phyloP scores from a whole-genome alignment of 2,888 invertebrate genomes.

The Brenthis hecate region DNA sequence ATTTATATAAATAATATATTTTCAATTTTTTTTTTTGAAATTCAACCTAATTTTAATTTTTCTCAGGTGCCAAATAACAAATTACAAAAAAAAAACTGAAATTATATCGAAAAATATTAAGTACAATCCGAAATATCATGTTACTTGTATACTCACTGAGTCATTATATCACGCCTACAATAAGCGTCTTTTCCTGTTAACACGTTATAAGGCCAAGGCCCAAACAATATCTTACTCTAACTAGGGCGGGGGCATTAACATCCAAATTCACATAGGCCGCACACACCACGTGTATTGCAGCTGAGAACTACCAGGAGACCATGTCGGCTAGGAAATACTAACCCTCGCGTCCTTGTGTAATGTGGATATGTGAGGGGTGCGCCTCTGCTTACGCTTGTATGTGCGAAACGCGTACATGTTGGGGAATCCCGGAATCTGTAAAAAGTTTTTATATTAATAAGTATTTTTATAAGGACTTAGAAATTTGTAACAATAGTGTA shows the following conservation, averaged over 20 bases:
- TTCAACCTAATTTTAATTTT: no score
- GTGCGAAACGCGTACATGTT: conserved; percentile 86
- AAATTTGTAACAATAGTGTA: neutral
- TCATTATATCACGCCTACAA: neutral
- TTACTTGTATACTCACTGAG: no score
- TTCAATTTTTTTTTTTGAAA: no score
- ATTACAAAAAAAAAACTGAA: no score
- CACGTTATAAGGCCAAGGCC: conserved; percentile 8
- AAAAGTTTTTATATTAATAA: conserved; percentile 27
- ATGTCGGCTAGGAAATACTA: conserved; percentile 53
- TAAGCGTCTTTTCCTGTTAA: neutral
- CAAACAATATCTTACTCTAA: neutral
- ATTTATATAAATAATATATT: no score
- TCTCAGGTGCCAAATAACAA: no score
- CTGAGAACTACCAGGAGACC: conserved; percentile 57
- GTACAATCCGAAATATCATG: no score
- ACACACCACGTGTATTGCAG: conserved; percentile 57
- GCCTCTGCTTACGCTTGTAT: conserved; percentile 80
- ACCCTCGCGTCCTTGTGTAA: conserved; percentile 83
- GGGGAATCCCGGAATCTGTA: conserved; percentile 84
- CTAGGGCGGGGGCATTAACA: conserved; percentile 18
- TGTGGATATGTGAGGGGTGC: conserved; percentile 80
- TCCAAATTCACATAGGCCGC: conserved; percentile 31
- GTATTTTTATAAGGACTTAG: neutral
- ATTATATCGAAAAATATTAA: no score